A percentile compares a stretch with the other conserved stretches of the same genome.
Evolutionary conservation across 2,113 vertebrate species (phyloP).

Genomic region (Apteryx mantelli): DNA sequence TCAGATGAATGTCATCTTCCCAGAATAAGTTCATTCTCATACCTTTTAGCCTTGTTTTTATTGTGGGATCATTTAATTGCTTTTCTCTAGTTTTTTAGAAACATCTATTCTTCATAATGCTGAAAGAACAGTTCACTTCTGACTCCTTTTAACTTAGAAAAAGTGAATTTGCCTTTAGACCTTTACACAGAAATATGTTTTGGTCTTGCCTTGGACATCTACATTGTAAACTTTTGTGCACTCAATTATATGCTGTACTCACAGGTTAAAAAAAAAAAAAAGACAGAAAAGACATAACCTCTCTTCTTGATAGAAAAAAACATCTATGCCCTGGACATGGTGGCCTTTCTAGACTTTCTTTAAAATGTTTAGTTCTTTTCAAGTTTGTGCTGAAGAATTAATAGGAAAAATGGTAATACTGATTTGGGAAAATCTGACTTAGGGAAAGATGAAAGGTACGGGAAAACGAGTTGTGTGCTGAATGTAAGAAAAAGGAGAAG

Average conservation of each 20-base stretch:
- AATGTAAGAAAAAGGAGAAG: background rate
- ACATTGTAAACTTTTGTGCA: background rate
- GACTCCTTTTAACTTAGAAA: background rate
- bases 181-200: background rate
- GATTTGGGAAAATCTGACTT: background rate
- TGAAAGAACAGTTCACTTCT: background rate
- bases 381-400: background rate
- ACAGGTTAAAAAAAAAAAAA: background rate
- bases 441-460: background rate
- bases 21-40: background rate
- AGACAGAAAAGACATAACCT: background rate
- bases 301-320: background rate
- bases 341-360: background rate
- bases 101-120: background rate
- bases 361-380: background rate
- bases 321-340: background rate
- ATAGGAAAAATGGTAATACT: background rate
- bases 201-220: background rate
- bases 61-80: background rate
- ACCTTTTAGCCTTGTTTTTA: background rate
- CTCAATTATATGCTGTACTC: accelerated
- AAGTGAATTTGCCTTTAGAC: background rate
- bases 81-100: background rate
- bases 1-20: background rate
- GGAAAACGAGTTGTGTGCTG: background rate